Percentiles rank a stretch among this genome's conserved stretches.
Conservation (phyloP, 2,797 vertebrate genomes). For the Sebastes oblongus region DNA sequence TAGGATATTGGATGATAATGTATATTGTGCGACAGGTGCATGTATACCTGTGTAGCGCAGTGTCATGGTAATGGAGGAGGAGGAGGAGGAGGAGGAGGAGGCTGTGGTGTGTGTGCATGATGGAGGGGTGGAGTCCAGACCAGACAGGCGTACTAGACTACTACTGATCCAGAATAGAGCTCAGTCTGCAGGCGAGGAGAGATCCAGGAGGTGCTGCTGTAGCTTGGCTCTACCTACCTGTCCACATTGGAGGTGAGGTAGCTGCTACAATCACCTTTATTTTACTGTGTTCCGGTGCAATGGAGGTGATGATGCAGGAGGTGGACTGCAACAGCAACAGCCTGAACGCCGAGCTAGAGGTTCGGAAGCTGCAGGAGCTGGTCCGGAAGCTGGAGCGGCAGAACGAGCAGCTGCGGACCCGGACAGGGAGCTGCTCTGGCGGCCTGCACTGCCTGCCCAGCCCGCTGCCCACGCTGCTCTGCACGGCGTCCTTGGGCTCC, state of each 20-base stretch:
- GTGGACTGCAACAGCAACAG: slow-evolving; percentile 81
- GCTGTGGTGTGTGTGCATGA: not conserved
- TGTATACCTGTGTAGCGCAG: slow-evolving; percentile 10
- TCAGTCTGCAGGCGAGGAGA: not conserved
- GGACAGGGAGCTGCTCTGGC: slow-evolving; percentile 69
- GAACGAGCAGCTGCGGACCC: slow-evolving; percentile 89
- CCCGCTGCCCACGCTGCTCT: slow-evolving; percentile 78
- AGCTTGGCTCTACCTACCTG: slow-evolving; percentile 2
- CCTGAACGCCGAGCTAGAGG: slow-evolving; percentile 89
- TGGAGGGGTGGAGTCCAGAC: slow-evolving; percentile 45
- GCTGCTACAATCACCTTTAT: not conserved
- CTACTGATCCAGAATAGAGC: not conserved
- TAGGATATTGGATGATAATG: not conserved
- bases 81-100: not conserved
- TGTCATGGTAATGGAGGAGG: too few species aligned
- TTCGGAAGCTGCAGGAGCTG: slow-evolving; percentile 94
- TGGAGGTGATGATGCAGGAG: slow-evolving; percentile 84
- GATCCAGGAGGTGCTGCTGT: not conserved
- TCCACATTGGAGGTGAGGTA: slow-evolving; percentile 1
- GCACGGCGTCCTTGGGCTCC: slow-evolving; percentile 53
- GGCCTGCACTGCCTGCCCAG: slow-evolving; percentile 74
- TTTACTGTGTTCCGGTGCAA: slow-evolving; percentile 10
- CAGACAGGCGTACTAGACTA: slow-evolving; percentile 51
- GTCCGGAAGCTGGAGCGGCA: slow-evolving; percentile 92
- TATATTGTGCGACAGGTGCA: slow-evolving; percentile 10